phyloP scores from a whole-genome alignment of 2,888 invertebrate genomes.

The Ochropacha duplaris region DNA sequence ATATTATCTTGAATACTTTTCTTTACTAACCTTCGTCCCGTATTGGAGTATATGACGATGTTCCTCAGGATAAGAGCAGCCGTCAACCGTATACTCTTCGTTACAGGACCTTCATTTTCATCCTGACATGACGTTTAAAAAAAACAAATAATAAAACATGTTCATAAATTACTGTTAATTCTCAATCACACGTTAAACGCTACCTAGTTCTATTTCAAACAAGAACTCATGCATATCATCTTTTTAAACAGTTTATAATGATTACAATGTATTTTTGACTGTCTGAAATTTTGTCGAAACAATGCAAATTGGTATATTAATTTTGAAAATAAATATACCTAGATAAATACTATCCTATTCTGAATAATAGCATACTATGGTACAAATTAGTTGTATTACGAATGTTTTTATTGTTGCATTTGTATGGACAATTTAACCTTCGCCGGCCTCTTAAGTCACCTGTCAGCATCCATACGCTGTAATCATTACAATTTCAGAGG shows the following conservation, averaged over 20 bases:
- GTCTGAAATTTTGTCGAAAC: neutral
- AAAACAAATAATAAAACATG: constrained; percentile 7
- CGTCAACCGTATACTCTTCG: constrained; percentile 98
- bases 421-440: too few species aligned
- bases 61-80: constrained; percentile 98
- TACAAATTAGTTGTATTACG: too few species aligned
- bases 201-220: neutral
- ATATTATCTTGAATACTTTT: too few species aligned
- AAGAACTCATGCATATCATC: neutral
- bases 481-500: too few species aligned
- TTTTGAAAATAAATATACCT: too few species aligned
- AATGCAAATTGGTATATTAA: too few species aligned
- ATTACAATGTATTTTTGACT: neutral
- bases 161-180: neutral
- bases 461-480: too few species aligned
- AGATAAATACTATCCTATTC: too few species aligned
- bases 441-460: too few species aligned
- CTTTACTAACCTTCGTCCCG: constrained; percentile 92
- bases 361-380: too few species aligned
- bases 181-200: neutral
- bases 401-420: too few species aligned
- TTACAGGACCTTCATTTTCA: constrained; percentile 99
- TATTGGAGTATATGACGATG: constrained; percentile 96
- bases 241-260: neutral
- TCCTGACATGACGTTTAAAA: constrained; percentile 88